phyloP scores from a whole-genome alignment of 2,113 vertebrate species.

The Montifringilla adamsi region DNA sequence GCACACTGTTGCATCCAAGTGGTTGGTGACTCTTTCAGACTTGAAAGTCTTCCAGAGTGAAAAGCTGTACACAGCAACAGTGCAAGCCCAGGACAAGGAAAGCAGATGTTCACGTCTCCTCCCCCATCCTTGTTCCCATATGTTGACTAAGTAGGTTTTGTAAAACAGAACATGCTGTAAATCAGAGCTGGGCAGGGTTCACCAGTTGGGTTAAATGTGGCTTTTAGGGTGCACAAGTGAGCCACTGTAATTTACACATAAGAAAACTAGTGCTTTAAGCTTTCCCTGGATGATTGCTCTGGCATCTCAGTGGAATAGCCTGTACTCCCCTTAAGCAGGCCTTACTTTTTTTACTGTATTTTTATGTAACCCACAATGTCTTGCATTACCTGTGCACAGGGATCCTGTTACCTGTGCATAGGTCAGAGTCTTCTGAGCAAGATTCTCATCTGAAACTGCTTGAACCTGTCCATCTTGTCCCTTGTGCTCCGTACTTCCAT shows the following conservation, averaged over 20 bases:
- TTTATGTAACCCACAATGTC: not conserved
- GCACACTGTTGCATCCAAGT: not conserved
- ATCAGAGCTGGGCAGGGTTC: not conserved
- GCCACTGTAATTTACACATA: not conserved
- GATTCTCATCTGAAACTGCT: not conserved
- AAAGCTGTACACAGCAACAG: not conserved
- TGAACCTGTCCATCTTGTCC: not conserved
- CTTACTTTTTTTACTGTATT: not conserved
- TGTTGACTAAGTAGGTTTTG: not conserved
- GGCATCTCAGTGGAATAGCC: not conserved
- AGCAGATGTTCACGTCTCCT: conserved; percentile 7
- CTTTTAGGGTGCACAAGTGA: not conserved
- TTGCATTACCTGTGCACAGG: not conserved
- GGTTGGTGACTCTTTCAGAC: conserved; percentile 23
- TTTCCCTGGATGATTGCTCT: not conserved
- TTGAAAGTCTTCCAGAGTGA: conserved; percentile 1
- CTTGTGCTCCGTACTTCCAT: not conserved
- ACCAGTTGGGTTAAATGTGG: not conserved
- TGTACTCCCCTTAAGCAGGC: not conserved
- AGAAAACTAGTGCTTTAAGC: not conserved
- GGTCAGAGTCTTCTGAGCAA: not conserved
- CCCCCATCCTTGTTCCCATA: not conserved
- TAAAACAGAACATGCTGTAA: not conserved
- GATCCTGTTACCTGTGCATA: not conserved
- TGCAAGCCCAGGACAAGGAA: conserved; percentile 21